A percentile compares a stretch with the other conserved stretches of the same genome.
Evolutionary conservation across 2,888 invertebrate genomes (phyloP).

Genomic region (Mamestra brassicae): DNA sequence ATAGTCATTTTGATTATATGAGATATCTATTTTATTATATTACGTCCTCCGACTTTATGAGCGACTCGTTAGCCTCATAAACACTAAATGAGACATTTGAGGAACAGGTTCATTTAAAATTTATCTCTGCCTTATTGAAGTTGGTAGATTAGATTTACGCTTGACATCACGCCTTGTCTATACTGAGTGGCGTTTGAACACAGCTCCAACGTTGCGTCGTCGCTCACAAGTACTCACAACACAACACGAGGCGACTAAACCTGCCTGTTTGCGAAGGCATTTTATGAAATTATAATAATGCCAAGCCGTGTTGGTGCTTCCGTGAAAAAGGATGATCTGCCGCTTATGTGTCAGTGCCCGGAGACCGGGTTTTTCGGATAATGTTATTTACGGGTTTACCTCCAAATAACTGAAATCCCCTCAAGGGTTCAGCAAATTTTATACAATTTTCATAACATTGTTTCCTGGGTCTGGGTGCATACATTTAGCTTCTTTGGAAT

Average conservation of each 20-base stretch:
- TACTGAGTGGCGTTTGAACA: constrained; percentile 21
- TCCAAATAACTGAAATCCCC: constrained; percentile 62
- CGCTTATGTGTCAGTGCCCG: constrained; percentile 66
- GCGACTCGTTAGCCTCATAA: constrained; percentile 2
- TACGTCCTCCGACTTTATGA: not conserved
- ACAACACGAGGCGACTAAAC: not conserved
- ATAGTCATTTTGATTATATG: constrained; percentile 13
- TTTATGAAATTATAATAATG: constrained; percentile 70
- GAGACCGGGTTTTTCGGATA: constrained; percentile 65
- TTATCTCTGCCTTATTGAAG: constrained; percentile 1
- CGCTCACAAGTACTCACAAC: constrained; percentile 16
- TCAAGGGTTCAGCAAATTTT: constrained; percentile 47
- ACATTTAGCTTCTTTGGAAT: not conserved
- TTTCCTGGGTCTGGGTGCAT: constrained; percentile 1
- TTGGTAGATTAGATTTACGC: constrained; percentile 2
- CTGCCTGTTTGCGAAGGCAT: constrained; percentile 47
- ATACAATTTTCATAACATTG: constrained; percentile 47
- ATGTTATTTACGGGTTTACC: constrained; percentile 70
- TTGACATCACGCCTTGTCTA: constrained; percentile 6
- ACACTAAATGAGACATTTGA: not conserved
- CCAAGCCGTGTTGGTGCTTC: constrained; percentile 53
- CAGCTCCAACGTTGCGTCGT: constrained; percentile 7
- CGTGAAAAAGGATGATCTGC: constrained; percentile 70
- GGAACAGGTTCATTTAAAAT: constrained; percentile 9
- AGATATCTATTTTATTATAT: constrained; percentile 26